phyloP scores from a whole-genome alignment of 2,113 vertebrate species.

The Cephalophus harveyi region DNA sequence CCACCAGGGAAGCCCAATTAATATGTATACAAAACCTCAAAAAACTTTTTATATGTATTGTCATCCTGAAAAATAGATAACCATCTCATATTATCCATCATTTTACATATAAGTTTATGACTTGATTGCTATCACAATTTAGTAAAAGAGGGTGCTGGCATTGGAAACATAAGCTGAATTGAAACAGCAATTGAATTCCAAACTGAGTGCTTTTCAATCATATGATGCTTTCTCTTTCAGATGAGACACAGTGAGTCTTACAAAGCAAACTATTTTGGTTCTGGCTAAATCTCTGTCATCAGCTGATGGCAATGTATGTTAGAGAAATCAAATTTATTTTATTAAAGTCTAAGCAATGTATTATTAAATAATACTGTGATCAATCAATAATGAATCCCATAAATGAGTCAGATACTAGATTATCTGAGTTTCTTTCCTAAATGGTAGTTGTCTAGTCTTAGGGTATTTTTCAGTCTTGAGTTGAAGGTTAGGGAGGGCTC shows the following conservation, averaged over 20 bases:
- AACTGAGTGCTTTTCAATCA: neutral
- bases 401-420: neutral
- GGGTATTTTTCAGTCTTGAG: neutral
- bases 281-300: neutral
- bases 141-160: neutral
- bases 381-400: neutral
- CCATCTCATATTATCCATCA: neutral
- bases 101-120: neutral
- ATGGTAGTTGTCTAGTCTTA: neutral
- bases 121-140: neutral
- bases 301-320: neutral
- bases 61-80: neutral
- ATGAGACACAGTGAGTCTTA: neutral
- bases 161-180: neutral
- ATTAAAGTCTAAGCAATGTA: neutral
- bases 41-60: neutral
- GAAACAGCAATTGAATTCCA: neutral
- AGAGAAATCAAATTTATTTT: constrained; percentile 30
- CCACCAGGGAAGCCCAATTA: neutral
- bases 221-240: neutral
- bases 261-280: neutral
- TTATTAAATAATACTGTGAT: constrained; percentile 4
- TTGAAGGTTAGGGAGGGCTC: neutral
- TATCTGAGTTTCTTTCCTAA: neutral
- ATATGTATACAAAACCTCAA: neutral